Percentiles rank a stretch among this genome's conserved stretches.
These are phyloP conservation scores for Liparis tanakae DNA, from an alignment of 2,797 vertebrate species.

Conservation along the genomic window DNA sequence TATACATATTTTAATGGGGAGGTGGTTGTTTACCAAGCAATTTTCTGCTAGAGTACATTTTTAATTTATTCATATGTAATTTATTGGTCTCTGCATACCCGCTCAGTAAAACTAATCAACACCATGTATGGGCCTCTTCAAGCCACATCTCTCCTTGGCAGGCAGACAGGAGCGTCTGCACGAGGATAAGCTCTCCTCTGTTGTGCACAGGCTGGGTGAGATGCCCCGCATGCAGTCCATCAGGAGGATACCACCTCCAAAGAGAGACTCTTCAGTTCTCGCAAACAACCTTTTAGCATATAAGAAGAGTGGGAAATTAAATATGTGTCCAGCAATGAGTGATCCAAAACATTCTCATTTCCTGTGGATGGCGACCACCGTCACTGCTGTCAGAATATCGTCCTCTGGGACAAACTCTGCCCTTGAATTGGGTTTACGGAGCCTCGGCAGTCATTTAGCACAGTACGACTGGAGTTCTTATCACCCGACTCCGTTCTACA, in stretches of 20 bases:
- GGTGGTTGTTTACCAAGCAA: constrained; percentile 90
- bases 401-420: constrained; percentile 69
- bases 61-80: constrained; percentile 90
- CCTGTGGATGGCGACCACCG: constrained; percentile 72
- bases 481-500: constrained; percentile 75
- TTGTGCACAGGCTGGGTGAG: constrained; percentile 63
- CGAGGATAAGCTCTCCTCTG: constrained; percentile 74
- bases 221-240: constrained; percentile 67
- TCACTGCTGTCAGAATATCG: constrained; percentile 65
- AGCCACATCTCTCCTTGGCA: constrained; percentile 79
- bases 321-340: constrained; percentile 80
- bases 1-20: constrained; percentile 91
- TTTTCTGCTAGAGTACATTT: constrained; percentile 90
- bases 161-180: constrained; percentile 67
- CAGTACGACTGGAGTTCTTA: constrained; percentile 80
- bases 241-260: constrained; percentile 71
- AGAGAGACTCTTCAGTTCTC: constrained; percentile 72
- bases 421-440: constrained; percentile 77
- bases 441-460: constrained; percentile 78
- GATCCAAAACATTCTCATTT: constrained; percentile 80
- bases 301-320: constrained; percentile 62
- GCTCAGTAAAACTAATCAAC: constrained; percentile 87
- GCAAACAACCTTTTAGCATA: constrained; percentile 78
- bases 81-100: constrained; percentile 87
- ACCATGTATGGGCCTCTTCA: constrained; percentile 85